Evolutionary conservation across 2,797 vertebrate species (phyloP), one percentile per base, ranked within the genome.

Genomic region (Microtus californicus): DNA sequence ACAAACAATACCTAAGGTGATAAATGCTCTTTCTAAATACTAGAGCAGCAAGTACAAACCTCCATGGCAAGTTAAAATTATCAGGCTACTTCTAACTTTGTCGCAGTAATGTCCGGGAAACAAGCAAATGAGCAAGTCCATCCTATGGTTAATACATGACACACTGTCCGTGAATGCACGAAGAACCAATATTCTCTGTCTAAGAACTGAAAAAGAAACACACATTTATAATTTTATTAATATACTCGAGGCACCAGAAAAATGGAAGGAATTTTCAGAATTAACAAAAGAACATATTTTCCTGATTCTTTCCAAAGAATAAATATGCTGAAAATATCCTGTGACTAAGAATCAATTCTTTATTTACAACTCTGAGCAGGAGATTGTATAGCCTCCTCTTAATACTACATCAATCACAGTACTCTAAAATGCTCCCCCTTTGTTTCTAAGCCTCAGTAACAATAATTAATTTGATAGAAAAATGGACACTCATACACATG

Each of bases 1-100:
- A 13, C 4, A 4, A 40, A 7, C 0, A 10, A 29, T 54, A 21
- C 1, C 0, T 5, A 23, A 51, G 4, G 43, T 29, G 65, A 77
- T 48, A 45, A 78, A 29, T 19, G 1, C 4, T 37, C 65, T 31
- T 37, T 63, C 14, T 73, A 11, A 73, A 54, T 48, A 23, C 29
- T 5, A 45, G 34, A 87, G 43, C 5, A 59, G 19, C 19, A 65
- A 29, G 4, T 23, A 10, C 11, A n/a, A 78, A 10, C n/a, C n/a
- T 71, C n/a, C 29, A 17, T 43, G 5, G 29, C 43, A 81, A 91
- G 45, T 29, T 29, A 17, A n/a, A 86, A 23, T 34, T 85, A 23
- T n/a, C 4, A 59, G 29, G 11, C n/a, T 27, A 51, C 17, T 8
- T 19, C 2, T 19, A 3, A 63, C 13, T 11, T 29, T 43, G 71